Conservation (phyloP, 2,888 invertebrate species). For the Calliscelio sp. region DNA sequence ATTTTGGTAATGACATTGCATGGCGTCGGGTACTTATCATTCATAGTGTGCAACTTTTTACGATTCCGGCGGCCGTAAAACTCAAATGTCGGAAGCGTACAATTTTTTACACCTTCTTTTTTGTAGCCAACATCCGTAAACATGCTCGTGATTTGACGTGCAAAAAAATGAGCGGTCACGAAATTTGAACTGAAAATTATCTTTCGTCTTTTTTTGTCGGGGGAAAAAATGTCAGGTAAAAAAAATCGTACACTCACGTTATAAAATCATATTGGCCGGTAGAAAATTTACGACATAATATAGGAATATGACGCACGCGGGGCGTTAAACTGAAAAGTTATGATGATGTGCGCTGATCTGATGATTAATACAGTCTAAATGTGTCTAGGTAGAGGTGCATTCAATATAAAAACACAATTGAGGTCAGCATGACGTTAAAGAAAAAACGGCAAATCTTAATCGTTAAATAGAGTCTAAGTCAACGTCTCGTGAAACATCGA, state of each 20-base stretch:
- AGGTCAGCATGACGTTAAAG: constrained; percentile 32
- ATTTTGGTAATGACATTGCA: constrained; percentile 66
- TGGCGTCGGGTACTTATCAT: constrained; percentile 63
- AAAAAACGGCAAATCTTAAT: constrained; percentile 23
- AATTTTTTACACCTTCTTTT: constrained; percentile 71
- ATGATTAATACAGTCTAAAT: constrained; percentile 64
- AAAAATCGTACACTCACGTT: constrained; percentile 48
- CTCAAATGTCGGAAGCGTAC: constrained; percentile 72
- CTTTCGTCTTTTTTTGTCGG: constrained; percentile 37
- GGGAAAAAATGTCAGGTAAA: not conserved
- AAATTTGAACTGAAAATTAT: constrained; percentile 61
- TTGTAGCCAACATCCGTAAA: constrained; percentile 69
- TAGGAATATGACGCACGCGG: constrained; percentile 43
- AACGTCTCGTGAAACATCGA: constrained; percentile 47
- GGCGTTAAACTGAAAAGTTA: constrained; percentile 41
- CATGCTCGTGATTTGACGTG: constrained; percentile 66
- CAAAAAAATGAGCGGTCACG: constrained; percentile 61
- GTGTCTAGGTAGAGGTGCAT: constrained; percentile 24
- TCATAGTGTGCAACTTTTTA: constrained; percentile 72
- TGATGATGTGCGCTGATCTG: constrained; percentile 45
- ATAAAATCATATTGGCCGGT: constrained; percentile 30
- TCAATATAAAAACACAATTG: constrained; percentile 44
- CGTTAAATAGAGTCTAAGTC: constrained; percentile 44
- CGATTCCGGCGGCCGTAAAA: constrained; percentile 68
- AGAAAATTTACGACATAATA: constrained; percentile 29